Conservation (phyloP, 2,113 vertebrate species). For the Actenoides hombroni region DNA sequence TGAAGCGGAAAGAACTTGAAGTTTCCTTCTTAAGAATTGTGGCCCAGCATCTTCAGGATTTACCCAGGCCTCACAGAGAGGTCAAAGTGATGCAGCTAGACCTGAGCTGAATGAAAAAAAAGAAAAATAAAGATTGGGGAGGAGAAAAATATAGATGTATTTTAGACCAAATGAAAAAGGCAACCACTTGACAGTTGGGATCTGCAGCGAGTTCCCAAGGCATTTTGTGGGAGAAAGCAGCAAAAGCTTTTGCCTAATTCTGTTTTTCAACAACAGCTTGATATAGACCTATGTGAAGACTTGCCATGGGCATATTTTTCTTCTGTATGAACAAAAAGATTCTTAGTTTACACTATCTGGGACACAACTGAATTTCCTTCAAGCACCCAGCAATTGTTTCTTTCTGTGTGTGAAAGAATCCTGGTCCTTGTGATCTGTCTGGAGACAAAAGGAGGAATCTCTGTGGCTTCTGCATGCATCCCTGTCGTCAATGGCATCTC, state of each 20-base stretch:
- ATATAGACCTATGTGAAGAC: not conserved
- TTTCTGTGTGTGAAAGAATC: not conserved
- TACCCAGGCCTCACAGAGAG: conserved; percentile 67
- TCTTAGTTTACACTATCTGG: not conserved
- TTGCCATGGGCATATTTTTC: not conserved
- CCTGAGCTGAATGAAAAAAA: conserved; percentile 25
- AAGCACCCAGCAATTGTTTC: not conserved
- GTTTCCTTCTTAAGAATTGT: conserved; percentile 76
- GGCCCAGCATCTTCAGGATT: conserved; percentile 69
- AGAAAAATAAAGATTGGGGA: conserved; percentile 5
- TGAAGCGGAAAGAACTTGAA: conserved; percentile 76
- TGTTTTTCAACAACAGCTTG: not conserved
- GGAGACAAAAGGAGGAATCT: conserved; percentile 52
- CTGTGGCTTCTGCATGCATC: conserved; percentile 12
- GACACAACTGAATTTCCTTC: not conserved
- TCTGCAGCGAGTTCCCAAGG: not conserved
- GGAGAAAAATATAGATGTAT: not conserved
- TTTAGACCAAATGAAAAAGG: not conserved
- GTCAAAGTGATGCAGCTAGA: conserved; percentile 62
- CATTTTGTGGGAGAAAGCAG: not conserved
- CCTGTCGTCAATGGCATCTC: conserved; percentile 35
- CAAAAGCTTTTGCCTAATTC: not conserved
- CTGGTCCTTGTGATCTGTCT: not conserved
- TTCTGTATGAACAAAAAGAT: not conserved
- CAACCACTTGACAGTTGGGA: not conserved